Evolutionary conservation across 2,888 invertebrate species (phyloP).

Genomic region (Coleophora deauratella): DNA sequence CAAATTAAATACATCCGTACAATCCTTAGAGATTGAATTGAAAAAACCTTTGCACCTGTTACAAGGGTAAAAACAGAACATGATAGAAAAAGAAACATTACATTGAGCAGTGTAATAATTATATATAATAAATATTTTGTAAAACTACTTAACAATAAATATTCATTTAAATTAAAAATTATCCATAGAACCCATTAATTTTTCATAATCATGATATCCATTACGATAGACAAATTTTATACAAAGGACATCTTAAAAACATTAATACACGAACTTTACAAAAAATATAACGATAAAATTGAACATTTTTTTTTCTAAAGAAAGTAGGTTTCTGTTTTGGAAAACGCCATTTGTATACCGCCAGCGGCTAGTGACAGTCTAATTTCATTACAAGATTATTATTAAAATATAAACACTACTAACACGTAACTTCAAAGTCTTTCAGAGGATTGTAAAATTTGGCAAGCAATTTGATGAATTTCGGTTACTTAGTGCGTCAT

Average conservation of each 20-base stretch:
- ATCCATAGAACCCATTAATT: slow-evolving; percentile 9
- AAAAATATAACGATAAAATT: no score
- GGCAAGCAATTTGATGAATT: slow-evolving; percentile 11
- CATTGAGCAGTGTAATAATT: slow-evolving; percentile 37
- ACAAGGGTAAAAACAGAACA: slow-evolving; percentile 17
- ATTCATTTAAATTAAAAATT: slow-evolving; percentile 12
- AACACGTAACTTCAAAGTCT: no score
- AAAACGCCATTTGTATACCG: no score
- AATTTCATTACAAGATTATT: no score
- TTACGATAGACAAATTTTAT: no score
- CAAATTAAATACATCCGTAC: background rate
- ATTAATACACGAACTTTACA: no score
- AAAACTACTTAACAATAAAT: slow-evolving; percentile 42
- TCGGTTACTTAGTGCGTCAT: slow-evolving; percentile 2
- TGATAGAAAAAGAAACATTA: slow-evolving; percentile 27
- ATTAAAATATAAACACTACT: no score
- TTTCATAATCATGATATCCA: no score
- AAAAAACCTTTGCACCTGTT: slow-evolving; percentile 16
- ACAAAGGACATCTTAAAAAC: no score
- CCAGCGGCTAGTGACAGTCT: no score
- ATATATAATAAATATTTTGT: slow-evolving; percentile 44
- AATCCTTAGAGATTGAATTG: background rate
- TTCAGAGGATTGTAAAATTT: slow-evolving; percentile 12
- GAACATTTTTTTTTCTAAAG: no score
- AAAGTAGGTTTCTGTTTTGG: no score